Base-by-base conservation (phyloP, 2,888 invertebrate species). In the Gastracanthus pulcherrimus region DNA sequence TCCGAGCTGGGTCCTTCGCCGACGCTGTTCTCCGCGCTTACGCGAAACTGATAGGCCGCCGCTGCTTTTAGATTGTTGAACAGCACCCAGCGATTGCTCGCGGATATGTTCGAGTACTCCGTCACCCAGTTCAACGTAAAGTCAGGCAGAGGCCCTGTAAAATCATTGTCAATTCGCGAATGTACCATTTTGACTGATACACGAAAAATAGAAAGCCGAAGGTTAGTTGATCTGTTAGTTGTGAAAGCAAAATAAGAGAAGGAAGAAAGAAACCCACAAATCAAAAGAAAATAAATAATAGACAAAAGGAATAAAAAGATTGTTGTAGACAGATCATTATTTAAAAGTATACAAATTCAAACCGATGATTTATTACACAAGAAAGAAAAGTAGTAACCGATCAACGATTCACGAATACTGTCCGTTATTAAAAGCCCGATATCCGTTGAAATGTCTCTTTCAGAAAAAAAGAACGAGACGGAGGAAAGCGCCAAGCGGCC, bases 1-100 rank as follows among this genome's bases (percentile, higher is more conserved):
- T 96, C 96, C 0, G 98, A 98, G 1, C 97, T 95, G 0, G 96
- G 95, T 3, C 99, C 99, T 90, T 98, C 98, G 0, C 99, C 99
- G 0, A 99, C 98, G 70, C 96, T 96, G 92, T 99, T 99, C 13
- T 98, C 96, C 16, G 99, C 98, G 84, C 97, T 97, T n/a, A 99
- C 97, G 83, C 99, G 94, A 92, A 99, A 99, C 91, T 98, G 98
- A 92, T 99, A 99, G 0, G 97, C 96, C 0, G 98, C 96, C 0
- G 99, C 98, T 0, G 99, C 99, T 92, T 98, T 97, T 67, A 99
- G 93, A 89, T 96, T 96, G 58, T 95, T 95, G 69, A 99, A 92
- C 48, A 97, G 91, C 13, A 96, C 94, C 95, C 96, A 97, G 67
- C 97, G 94, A 85, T 95, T 95, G 74, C 93, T 94, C 3, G 96